Evolutionary conservation across 2,797 vertebrate genomes (phyloP).

Genomic region (Cephalopachus bancanus): DNA sequence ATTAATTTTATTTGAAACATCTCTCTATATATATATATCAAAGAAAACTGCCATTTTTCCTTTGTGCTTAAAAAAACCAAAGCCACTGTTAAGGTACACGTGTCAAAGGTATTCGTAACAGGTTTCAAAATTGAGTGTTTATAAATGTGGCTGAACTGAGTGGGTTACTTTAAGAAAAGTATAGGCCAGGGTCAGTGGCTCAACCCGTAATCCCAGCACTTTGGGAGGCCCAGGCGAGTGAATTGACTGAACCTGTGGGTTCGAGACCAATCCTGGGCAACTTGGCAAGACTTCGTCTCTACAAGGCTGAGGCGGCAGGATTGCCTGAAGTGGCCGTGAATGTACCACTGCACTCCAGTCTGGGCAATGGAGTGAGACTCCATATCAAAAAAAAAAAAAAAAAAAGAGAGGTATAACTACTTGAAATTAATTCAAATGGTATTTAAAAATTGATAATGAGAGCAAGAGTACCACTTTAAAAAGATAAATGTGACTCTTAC

Average conservation of each 20-base stretch:
- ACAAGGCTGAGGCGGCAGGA: no score
- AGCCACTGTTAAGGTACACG: conserved; percentile 58
- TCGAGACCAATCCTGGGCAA: no score
- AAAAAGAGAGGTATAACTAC: conserved; percentile 59
- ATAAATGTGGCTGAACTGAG: neutral
- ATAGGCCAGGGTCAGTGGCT: neutral
- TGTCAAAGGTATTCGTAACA: conserved; percentile 64
- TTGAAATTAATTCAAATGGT: conserved; percentile 81
- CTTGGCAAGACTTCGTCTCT: no score
- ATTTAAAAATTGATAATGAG: conserved; percentile 82
- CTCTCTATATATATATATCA: conserved; percentile 34
- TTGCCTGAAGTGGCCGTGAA: no score
- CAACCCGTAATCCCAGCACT: no score
- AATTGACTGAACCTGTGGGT: no score
- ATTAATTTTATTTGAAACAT: conserved; percentile 65
- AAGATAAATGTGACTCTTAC: conserved; percentile 73
- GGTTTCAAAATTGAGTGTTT: conserved; percentile 58
- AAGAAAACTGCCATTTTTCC: conserved; percentile 70
- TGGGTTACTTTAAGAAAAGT: conserved; percentile 72
- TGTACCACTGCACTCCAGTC: no score
- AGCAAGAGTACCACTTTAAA: conserved; percentile 75
- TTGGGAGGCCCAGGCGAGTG: no score
- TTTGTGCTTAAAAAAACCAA: conserved; percentile 76
- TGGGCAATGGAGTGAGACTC: no score
- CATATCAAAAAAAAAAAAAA: no score